Evolutionary conservation across 2,888 invertebrate genomes (phyloP).

Genomic region (Lutraria lutraria): DNA sequence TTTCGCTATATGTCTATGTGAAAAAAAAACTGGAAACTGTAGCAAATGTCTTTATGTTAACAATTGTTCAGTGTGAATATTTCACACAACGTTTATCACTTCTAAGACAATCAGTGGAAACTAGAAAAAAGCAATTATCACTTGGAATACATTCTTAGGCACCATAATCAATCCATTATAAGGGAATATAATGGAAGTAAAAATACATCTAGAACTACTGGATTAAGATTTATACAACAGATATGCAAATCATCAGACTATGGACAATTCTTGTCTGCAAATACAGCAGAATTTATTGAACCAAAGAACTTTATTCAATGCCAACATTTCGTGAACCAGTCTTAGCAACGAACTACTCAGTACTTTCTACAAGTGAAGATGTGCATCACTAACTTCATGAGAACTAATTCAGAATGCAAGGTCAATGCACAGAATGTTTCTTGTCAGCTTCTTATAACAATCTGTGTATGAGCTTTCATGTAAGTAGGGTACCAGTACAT

Average conservation of each 20-base stretch:
- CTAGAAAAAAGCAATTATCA: constrained; percentile 10
- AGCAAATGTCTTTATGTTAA: background rate
- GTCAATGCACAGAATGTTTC: too few relatives aligned
- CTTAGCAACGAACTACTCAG: background rate
- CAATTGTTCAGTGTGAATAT: background rate
- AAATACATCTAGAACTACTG: background rate
- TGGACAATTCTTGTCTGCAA: background rate
- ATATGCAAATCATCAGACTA: constrained; percentile 1
- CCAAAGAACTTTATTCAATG: constrained; percentile 2
- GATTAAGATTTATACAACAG: constrained; percentile 2
- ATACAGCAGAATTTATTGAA: background rate
- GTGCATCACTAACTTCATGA: too few relatives aligned
- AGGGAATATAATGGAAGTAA: background rate
- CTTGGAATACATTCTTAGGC: background rate
- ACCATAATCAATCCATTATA: constrained; percentile 15
- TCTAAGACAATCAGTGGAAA: background rate
- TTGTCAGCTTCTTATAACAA: too few relatives aligned
- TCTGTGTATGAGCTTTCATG: too few relatives aligned
- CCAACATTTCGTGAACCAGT: constrained; percentile 15
- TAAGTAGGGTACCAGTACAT: too few relatives aligned
- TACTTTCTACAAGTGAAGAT: too few relatives aligned
- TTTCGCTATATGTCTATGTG: too few relatives aligned
- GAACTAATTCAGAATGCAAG: too few relatives aligned
- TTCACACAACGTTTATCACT: background rate
- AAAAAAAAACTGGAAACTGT: too few relatives aligned